phyloP scores from a whole-genome alignment of 2,888 invertebrate genomes.

The Ashinkailepas kermadecensis region DNA sequence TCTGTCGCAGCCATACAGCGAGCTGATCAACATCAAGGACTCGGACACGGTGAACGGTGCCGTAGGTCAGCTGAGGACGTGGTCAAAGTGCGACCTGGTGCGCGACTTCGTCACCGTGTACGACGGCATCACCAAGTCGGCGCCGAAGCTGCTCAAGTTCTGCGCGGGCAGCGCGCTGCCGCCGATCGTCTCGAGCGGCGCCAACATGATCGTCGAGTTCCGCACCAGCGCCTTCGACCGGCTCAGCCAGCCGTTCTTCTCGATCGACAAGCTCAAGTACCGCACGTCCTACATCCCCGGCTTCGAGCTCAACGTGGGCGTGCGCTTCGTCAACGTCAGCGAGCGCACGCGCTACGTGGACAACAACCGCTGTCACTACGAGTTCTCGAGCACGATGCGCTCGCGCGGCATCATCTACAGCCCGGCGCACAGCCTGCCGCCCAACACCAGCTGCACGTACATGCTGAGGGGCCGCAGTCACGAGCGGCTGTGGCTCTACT shows the following conservation, averaged over 20 bases:
- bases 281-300: conserved; percentile 56
- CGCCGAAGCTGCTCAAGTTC: conserved; percentile 63
- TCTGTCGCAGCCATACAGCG: conserved; percentile 53
- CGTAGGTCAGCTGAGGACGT: conserved; percentile 49
- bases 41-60: conserved; percentile 33
- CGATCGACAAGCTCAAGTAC: background rate
- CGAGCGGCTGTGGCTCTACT: conserved; percentile 74
- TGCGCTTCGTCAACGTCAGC: conserved; percentile 40
- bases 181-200: conserved; percentile 67
- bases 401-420: background rate
- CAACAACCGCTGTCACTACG: background rate
- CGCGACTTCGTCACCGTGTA: conserved; percentile 68
- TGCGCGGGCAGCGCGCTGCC: conserved; percentile 71
- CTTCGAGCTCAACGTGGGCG: conserved; percentile 73
- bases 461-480: conserved; percentile 47
- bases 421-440: conserved; percentile 67
- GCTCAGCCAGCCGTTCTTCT: conserved; percentile 46
- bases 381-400: background rate
- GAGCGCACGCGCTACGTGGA: conserved; percentile 23
- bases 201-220: conserved; percentile 69
- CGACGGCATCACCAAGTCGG: conserved; percentile 55
- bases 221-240: conserved; percentile 74
- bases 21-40: conserved; percentile 38
- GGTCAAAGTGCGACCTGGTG: conserved; percentile 53
- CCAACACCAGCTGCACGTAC: conserved; percentile 73